Percentiles rank a stretch among this genome's conserved stretches.
Conservation (phyloP, 2,113 vertebrate genomes). For the Daboia siamensis region DNA sequence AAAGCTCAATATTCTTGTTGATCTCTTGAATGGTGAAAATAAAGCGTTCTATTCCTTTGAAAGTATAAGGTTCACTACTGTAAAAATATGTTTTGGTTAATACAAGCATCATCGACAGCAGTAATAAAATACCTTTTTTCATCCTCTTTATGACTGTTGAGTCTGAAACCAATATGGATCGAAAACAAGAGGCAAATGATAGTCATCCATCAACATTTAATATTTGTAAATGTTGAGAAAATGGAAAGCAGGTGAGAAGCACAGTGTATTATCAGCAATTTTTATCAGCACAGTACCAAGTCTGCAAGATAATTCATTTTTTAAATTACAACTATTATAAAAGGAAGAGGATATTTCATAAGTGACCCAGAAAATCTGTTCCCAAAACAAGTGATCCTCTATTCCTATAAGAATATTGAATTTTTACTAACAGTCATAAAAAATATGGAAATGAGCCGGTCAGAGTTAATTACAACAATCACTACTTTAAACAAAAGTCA, state of each 20-base stretch:
- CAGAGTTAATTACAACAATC: too few relatives aligned
- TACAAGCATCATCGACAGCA: neutral
- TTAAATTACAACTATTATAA: too few relatives aligned
- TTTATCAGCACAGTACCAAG: too few relatives aligned
- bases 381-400: too few relatives aligned
- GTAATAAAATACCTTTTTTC: neutral
- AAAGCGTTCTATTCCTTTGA: neutral
- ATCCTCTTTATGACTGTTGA: neutral
- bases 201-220: neutral
- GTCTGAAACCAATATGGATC: too few relatives aligned
- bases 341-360: too few relatives aligned
- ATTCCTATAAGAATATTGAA: neutral
- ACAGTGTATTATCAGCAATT: neutral
- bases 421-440: too few relatives aligned
- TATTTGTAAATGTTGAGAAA: neutral
- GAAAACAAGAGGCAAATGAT: too few relatives aligned
- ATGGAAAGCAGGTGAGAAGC: neutral
- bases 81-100: neutral
- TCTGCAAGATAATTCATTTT: too few relatives aligned
- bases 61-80: neutral
- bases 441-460: too few relatives aligned
- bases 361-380: too few relatives aligned
- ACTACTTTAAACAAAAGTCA: too few relatives aligned
- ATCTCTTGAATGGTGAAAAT: neutral
- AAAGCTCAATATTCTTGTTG: neutral